Evolutionary conservation across 2,797 vertebrate species (phyloP).

Genomic region (Oceanodroma leucorhoa): DNA sequence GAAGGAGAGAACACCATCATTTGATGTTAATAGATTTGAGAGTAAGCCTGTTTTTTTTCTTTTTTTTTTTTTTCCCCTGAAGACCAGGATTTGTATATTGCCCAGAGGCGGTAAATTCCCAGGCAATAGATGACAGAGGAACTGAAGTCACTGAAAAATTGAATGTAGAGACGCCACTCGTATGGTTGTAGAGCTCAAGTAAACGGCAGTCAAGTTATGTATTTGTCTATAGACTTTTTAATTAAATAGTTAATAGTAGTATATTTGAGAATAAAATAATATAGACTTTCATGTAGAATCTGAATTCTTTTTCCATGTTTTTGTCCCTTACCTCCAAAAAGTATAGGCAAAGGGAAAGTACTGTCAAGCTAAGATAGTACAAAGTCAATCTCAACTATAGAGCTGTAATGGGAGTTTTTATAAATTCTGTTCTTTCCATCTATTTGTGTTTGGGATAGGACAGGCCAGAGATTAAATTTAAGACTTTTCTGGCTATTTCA

Average conservation of each 20-base stretch:
- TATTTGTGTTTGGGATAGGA: background rate
- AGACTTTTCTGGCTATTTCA: background rate
- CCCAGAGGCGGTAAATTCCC: background rate
- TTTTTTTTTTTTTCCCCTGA: background rate
- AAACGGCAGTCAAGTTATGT: background rate
- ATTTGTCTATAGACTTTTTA: background rate
- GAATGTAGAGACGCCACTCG: fast-evolving
- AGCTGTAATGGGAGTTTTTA: background rate
- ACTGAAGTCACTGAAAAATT: background rate
- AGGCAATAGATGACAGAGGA: background rate
- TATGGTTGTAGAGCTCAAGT: background rate
- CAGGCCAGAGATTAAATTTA: background rate
- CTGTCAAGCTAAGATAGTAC: background rate
- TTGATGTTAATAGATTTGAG: background rate
- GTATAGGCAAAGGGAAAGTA: background rate
- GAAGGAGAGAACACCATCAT: background rate
- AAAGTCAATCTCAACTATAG: background rate
- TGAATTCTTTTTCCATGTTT: background rate
- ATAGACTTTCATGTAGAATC: background rate
- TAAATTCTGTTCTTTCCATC: background rate
- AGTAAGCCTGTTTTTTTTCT: background rate
- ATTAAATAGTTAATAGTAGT: background rate
- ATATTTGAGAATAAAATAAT: background rate
- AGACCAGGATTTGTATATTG: background rate
- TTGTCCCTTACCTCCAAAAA: background rate